A percentile compares a stretch with the other conserved stretches of the same genome.
phyloP scores from a whole-genome alignment of 2,888 invertebrate genomes.

The Mycalesis mineus region DNA sequence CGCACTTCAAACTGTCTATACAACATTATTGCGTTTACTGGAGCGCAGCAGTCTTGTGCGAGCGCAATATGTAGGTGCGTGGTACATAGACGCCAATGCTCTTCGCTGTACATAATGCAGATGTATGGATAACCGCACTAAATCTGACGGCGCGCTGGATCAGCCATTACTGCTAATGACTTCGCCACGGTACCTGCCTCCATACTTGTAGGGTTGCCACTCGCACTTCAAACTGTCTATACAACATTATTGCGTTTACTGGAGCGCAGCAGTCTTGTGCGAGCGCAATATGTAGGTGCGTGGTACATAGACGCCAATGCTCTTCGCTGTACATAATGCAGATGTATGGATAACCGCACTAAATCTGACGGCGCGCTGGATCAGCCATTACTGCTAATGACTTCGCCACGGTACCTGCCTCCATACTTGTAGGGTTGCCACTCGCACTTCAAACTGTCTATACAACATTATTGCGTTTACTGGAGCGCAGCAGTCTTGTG shows the following conservation, averaged over 20 bases:
- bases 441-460: too few relatives aligned
- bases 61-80: slow-evolving; percentile 8
- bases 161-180: slow-evolving; percentile 78
- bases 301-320: slow-evolving; percentile 27
- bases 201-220: slow-evolving; percentile 48
- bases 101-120: slow-evolving; percentile 31
- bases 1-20: too few relatives aligned
- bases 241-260: background rate
- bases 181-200: slow-evolving; percentile 68
- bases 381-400: slow-evolving; percentile 78
- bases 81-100: slow-evolving; percentile 28
- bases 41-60: slow-evolving; percentile 13
- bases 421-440: slow-evolving; percentile 48
- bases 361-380: slow-evolving; percentile 64
- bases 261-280: slow-evolving; percentile 5
- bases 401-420: slow-evolving; percentile 70
- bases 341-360: slow-evolving; percentile 55
- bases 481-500: slow-evolving; percentile 13
- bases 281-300: slow-evolving; percentile 13
- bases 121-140: slow-evolving; percentile 57
- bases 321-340: slow-evolving; percentile 31
- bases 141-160: slow-evolving; percentile 64
- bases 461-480: too few relatives aligned
- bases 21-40: too few relatives aligned
- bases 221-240: too few relatives aligned